phyloP scores from a whole-genome alignment of 2,888 invertebrate genomes.

The Andrena camellia region DNA sequence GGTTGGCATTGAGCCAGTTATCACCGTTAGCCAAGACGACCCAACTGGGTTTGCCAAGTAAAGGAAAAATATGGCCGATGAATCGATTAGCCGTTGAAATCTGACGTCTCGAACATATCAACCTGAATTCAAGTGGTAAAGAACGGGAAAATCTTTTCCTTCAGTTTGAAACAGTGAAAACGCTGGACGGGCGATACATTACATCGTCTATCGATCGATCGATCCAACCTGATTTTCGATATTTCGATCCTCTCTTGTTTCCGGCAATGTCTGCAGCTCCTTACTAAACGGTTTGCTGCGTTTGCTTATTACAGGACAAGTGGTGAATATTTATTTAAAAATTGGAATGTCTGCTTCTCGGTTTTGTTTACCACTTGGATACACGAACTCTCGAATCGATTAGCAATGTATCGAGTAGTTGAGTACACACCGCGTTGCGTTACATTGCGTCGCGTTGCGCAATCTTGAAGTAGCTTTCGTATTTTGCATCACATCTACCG shows the following conservation, averaged over 20 bases:
- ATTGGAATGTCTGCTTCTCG: not conserved
- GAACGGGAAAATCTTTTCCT: not conserved
- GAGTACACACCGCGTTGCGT: not conserved
- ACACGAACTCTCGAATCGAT: not conserved
- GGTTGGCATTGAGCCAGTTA: conserved; percentile 46
- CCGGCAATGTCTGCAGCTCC: not conserved
- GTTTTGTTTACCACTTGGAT: not conserved
- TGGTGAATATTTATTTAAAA: conserved; percentile 3
- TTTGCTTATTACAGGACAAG: not conserved
- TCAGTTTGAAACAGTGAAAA: too few species aligned
- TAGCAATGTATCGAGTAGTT: not conserved
- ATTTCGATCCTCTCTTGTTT: too few species aligned
- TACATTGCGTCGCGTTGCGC: not conserved
- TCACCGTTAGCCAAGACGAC: conserved; percentile 5
- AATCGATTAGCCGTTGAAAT: conserved; percentile 14
- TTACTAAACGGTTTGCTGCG: not conserved
- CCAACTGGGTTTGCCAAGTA: conserved; percentile 13
- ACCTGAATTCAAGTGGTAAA: not conserved
- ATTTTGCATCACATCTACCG: not conserved
- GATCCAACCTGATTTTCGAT: not conserved
- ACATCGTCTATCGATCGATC: too few species aligned
- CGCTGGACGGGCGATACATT: too few species aligned
- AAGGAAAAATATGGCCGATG: conserved; percentile 17
- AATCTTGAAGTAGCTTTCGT: conserved; percentile 2
- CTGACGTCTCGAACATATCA: not conserved